phyloP scores from a whole-genome alignment of 2,113 vertebrate genomes.

The Petrocephalus zakoni region DNA sequence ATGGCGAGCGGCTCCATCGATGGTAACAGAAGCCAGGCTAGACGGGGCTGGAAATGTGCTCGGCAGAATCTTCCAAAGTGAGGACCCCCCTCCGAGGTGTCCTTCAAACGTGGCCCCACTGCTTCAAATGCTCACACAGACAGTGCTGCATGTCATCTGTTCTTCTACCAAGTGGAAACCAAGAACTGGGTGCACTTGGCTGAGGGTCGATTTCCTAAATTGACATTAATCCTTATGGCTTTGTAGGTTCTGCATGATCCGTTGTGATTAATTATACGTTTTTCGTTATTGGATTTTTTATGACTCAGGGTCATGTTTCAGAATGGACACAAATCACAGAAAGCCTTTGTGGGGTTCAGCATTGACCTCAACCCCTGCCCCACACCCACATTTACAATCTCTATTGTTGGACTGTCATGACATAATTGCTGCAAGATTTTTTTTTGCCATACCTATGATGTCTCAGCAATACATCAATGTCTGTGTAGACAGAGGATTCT shows the following conservation, averaged over 20 bases:
- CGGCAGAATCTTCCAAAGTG: slow-evolving; percentile 38
- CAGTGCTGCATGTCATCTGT: slow-evolving; percentile 37
- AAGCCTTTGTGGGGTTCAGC: slow-evolving; percentile 5
- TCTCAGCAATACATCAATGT: slow-evolving; percentile 42
- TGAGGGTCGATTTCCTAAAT: slow-evolving; percentile 24
- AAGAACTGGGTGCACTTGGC: neutral
- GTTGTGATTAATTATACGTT: slow-evolving; percentile 41
- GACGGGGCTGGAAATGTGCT: slow-evolving; percentile 41
- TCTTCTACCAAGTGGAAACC: slow-evolving; percentile 3
- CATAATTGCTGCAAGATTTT: slow-evolving; percentile 47
- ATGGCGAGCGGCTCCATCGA: slow-evolving; percentile 51
- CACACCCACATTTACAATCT: slow-evolving; percentile 11
- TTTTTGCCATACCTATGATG: slow-evolving; percentile 36
- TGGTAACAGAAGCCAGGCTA: slow-evolving; percentile 50
- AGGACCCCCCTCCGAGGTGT: slow-evolving; percentile 41
- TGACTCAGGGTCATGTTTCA: slow-evolving; percentile 55
- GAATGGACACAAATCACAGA: slow-evolving; percentile 52
- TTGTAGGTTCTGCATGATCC: slow-evolving; percentile 18
- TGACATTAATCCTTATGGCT: slow-evolving; percentile 22
- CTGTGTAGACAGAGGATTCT: neutral
- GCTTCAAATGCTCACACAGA: slow-evolving; percentile 19
- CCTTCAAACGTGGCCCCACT: slow-evolving; percentile 38
- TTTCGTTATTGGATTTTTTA: slow-evolving; percentile 38
- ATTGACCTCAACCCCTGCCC: neutral
- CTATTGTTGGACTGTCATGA: slow-evolving; percentile 29